Evolutionary conservation across 2,113 vertebrate species (phyloP), one percentile per base, ranked within the genome.

Genomic region (Dermatemys mawii): DNA sequence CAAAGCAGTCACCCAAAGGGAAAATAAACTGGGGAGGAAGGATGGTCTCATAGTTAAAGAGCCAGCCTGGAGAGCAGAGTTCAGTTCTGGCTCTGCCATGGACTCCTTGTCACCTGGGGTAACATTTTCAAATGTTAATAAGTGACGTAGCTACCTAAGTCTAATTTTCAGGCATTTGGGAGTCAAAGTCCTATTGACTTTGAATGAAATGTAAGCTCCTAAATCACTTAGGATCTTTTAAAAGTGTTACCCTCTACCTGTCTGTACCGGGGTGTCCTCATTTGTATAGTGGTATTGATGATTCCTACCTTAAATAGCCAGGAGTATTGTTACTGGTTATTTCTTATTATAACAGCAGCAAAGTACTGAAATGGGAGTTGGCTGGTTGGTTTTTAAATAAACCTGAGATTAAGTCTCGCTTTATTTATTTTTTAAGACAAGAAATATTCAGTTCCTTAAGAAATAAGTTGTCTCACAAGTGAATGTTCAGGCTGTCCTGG

Each of bases 271-370:
- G 11, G 70, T 75, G n/a, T 75, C 38, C 24, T 11, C 41, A 44
- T 75, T 75, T 73, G n/a, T 73, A 11, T 17, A 73, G 24, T 24
- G 38, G 38, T 26, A 11, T 27, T 75, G 38, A 75, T 75, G 38
- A 75, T 75, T 24, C 70, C 41, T 41, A 27, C 22, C 22, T 44
- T 41, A 75, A 78, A 6, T n/a, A 84, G 87, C 81, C 19, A 29
- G 11, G 8, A 50, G 24, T 1, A 11, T 54, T 8, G 5, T 1
- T 17, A n/a, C 21, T 2, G 26, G 35, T 7, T 14, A 22, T 38
- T 86, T 92, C 57, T 55, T 53, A 3, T 48, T 12, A 50, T 0
- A 75, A 53, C 38, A 84, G 76, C 12, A 6, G 26, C 1, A 1
- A 83, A 29, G 75, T 78, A 29, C 81, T 92, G 49, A 87, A 86